phyloP scores from a whole-genome alignment of 2,888 invertebrate genomes.

The Acrocera orbiculus region DNA sequence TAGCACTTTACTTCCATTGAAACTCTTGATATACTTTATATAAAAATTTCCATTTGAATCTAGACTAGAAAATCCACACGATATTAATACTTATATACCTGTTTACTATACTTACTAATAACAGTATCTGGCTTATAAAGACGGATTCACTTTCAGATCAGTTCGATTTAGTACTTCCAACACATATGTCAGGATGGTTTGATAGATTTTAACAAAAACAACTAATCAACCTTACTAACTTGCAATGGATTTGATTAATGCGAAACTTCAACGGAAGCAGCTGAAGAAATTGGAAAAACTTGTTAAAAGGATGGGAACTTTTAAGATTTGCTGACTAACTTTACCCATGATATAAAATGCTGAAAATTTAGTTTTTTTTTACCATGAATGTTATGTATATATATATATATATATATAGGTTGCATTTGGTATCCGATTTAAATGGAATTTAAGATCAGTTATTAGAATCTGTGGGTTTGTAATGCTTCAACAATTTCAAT shows the following conservation, averaged over 20 bases:
- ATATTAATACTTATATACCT: not conserved
- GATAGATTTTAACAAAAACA: not conserved
- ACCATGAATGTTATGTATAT: no score
- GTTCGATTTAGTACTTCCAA: not conserved
- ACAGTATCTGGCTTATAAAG: conserved; percentile 1
- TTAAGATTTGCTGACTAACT: no score
- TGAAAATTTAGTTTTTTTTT: no score
- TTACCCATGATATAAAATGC: no score
- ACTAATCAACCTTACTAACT: not conserved
- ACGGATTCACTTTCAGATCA: conserved; percentile 4
- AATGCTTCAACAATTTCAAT: no score
- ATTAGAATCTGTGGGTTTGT: no score
- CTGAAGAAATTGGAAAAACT: not conserved
- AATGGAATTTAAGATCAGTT: no score
- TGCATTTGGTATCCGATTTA: no score
- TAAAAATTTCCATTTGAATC: conserved; percentile 4
- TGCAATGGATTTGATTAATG: not conserved
- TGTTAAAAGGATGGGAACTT: not conserved
- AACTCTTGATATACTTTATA: conserved; percentile 5
- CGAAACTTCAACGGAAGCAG: not conserved
- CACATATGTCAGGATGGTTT: not conserved
- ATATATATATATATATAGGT: no score
- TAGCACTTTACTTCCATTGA: conserved; percentile 1
- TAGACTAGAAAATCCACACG: conserved; percentile 5
- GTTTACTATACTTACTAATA: not conserved